Conservation (phyloP, 23 tunicate species). For the Phallusia fumigata region DNA sequence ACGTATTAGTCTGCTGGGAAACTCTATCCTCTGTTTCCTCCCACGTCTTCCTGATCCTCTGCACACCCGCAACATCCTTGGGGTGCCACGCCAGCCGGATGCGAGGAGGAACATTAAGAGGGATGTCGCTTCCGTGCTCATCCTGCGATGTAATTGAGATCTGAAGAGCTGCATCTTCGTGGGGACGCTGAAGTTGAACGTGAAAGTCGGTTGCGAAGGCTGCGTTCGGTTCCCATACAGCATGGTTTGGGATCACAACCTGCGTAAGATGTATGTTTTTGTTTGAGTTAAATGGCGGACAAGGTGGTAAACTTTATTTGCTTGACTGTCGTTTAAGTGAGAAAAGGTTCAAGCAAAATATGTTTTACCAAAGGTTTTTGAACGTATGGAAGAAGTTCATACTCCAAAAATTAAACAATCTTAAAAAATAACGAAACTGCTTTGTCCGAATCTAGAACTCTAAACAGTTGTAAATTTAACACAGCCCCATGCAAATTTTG, state of each 20-base stretch:
- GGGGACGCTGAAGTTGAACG: constrained; percentile 28
- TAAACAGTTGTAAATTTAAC: too few relatives aligned
- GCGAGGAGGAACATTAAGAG: constrained; percentile 70
- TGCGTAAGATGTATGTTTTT: constrained; percentile 7
- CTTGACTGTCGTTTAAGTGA: too few relatives aligned
- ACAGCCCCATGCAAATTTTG: too few relatives aligned
- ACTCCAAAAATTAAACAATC: too few relatives aligned
- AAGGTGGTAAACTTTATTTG: too few relatives aligned
- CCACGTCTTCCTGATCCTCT: constrained; percentile 78
- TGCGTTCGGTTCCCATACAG: constrained; percentile 84
- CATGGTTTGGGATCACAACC: constrained; percentile 75
- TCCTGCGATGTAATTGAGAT: constrained; percentile 79
- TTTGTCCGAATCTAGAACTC: too few relatives aligned
- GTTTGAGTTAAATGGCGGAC: too few relatives aligned
- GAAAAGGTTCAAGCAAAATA: too few relatives aligned
- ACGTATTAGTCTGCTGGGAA: constrained; percentile 22
- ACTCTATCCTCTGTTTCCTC: constrained; percentile 45
- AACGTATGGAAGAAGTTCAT: too few relatives aligned
- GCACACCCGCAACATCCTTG: constrained; percentile 77
- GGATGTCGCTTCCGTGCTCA: constrained; percentile 88
- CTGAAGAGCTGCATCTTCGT: constrained; percentile 42
- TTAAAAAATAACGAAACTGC: too few relatives aligned
- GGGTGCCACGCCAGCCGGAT: constrained; percentile 81
- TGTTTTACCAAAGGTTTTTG: too few relatives aligned
- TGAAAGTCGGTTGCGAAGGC: constrained; percentile 80